Evolutionary conservation across 2,888 invertebrate genomes (phyloP), one percentile per base, ranked within the genome.

Genomic region (Salpingus planirostris): DNA sequence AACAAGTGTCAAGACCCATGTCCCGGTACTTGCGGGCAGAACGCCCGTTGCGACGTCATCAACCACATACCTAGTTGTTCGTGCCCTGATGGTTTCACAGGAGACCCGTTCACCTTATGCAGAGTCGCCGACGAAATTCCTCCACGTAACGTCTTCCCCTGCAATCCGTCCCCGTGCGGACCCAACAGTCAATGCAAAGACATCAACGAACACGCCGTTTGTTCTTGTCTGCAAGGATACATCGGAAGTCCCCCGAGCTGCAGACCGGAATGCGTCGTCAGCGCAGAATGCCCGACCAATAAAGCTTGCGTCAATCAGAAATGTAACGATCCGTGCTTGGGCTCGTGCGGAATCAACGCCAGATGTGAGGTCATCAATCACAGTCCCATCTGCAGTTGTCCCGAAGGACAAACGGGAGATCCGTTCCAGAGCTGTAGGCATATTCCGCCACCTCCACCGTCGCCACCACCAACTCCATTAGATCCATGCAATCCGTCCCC

Each of bases 401-500:
- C 62, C 7, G 65, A 66, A 49, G 69, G 70, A n/a, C 70, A 68
- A 46, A 71, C 78, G 13, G 87, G 87, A 21, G 85, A 86, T 74
- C 85, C 86, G 29, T 84, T 86, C 64, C 76, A 77, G 56, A 76
- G 79, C 46, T 84, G 84, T 55, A 70, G 75, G 40, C 74, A 77
- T 45, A 65, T 77, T 50, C 58, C 67, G 52, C 60, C 60, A 38
- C 49, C 59, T 54, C 57, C 62, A 21, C 54, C 55, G 21, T 43
- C 62, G 50, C 57, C 60, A 21, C 56, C 62, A 53, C 51, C 53
- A 37, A 47, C 61, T 14, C 47, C 48, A 47, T 45, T 66, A 51
- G 65, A 78, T 57, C 82, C 82, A 5, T 89, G 89, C 54, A 67
- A 69, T 38, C 83, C 84, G 35, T 78, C 81, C 21, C 87, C 88